A percentile compares a stretch with the other conserved stretches of the same genome.
These are phyloP conservation scores for Motacilla alba DNA, from an alignment of 2,113 vertebrate species.

Conservation along the genomic window DNA sequence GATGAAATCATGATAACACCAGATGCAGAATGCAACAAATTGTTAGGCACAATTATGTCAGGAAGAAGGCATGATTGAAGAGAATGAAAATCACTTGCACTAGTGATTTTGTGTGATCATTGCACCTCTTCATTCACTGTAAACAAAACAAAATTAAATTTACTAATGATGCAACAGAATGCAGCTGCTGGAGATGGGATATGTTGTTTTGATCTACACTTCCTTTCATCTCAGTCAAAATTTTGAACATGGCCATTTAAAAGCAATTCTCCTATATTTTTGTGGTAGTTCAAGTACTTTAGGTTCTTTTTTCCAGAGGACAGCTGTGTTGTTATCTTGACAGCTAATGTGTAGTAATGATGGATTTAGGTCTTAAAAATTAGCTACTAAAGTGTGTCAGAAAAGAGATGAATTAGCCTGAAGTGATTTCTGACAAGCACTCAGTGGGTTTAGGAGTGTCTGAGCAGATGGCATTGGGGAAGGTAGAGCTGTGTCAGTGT, in stretches of 20 bases:
- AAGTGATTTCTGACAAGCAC: constrained; percentile 42
- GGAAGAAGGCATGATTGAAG: constrained; percentile 4
- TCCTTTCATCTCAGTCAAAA: neutral
- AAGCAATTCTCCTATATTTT: neutral
- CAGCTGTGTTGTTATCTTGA: constrained; percentile 21
- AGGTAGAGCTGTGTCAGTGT: neutral
- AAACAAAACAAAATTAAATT: constrained; percentile 23
- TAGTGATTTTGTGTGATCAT: neutral
- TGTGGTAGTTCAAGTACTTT: neutral
- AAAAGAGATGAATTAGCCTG: constrained; percentile 7
- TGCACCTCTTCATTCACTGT: neutral
- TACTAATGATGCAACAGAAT: constrained; percentile 5
- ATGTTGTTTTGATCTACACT: neutral
- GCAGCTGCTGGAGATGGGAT: neutral
- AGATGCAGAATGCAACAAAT: neutral
- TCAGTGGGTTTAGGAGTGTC: neutral
- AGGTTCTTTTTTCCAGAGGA: neutral
- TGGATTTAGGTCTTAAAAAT: neutral
- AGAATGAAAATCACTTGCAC: neutral
- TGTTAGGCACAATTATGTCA: neutral
- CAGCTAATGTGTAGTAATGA: neutral
- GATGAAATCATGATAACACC: neutral
- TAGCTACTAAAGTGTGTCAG: neutral
- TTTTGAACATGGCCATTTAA: neutral
- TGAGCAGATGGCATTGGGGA: neutral